These are phyloP conservation scores for sheep (Ovis aries) DNA, from an alignment of 2,113 vertebrate species.

Conservation along the genomic window ARS-UI_Ramb_v3.0 NC_056057.1:91089501-91090000, in stretches of 20 bases:
- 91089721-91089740: not conserved
- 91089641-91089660: slow-evolving; percentile 9
- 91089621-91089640: accelerated
- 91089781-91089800: not conserved
- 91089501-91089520: not conserved
- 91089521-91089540: not conserved
- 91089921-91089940: not conserved
- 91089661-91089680: not conserved
- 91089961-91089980: not conserved
- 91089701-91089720: not conserved
- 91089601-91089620: not conserved
- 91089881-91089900: not conserved
- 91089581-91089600: not conserved
- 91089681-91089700: not conserved
- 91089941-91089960: not conserved
- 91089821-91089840: not conserved
- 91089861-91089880: not conserved
- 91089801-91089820: not conserved
- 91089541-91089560: not conserved
- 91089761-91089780: not conserved
- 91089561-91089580: not conserved
- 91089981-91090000: not conserved
- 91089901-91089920: not conserved
- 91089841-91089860: not conserved
- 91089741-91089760: not conserved